Evolutionary conservation across 2,113 vertebrate genomes (phyloP), one percentile per base, ranked within the genome.

Genomic region (Mobula hypostoma): DNA sequence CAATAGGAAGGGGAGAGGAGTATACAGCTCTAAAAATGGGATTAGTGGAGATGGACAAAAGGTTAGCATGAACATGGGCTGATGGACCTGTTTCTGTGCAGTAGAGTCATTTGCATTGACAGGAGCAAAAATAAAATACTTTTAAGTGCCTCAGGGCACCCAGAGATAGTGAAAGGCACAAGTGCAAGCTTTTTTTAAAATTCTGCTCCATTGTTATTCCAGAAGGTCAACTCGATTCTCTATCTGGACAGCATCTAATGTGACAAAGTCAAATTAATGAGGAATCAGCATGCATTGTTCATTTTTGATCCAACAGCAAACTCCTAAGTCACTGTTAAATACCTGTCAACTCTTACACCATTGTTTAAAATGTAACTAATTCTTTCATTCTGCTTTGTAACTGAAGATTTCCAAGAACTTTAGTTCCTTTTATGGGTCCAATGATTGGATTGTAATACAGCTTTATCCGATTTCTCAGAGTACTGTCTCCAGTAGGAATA

Each of bases 371-470:
- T n/a, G 27, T 63, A n/a, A 88, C 58, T 63, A 88, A n/a, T 88
- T n/a, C 56, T 24, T 90, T 90, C 32, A n/a, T 90, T 90, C 32
- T 90, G 61, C 29, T 66, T 90, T 90, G 32, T 66, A 90, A 7
- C n/a, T 9, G 66, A 90, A 88, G 14, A 29, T 19, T 90, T 90
- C 66, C 85, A 90, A 90, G 61, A 66, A n/a, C 6, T 90, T 88
- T 88, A 88, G 58, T 66, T 88, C 85, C 61, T 88, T 90, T 90
- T 61, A 66, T 90, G n/a, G 58, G 32, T 90, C 29, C n/a, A 90
- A 90, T 90, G 61, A 88, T 66, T 90, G n/a, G 85, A 90, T 17
- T 32, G 66, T 66, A 90, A 32, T 61, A 63, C 27, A 61, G 61
- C 27, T 24, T 61, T 63, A 58, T 90, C 85, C 66, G 61, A 48